Evolutionary conservation across 2,888 invertebrate genomes (phyloP), one percentile per base, ranked within the genome.

Genomic region (Panorpa germanica): DNA sequence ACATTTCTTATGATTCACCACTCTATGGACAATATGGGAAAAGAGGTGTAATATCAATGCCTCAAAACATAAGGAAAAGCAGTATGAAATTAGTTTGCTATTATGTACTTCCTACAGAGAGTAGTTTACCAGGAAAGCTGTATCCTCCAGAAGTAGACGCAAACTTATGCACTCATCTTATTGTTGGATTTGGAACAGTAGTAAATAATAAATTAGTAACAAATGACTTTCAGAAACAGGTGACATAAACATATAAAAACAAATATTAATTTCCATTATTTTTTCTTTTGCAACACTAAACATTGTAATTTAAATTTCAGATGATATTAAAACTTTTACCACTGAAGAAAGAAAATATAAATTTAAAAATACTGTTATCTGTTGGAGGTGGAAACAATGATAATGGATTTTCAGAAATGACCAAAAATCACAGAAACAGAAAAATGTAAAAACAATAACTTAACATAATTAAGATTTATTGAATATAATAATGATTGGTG

Each of bases 131-230:
- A 32, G 42, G 43, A 31, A 47, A 49, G 35, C 52, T 75, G 31
- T 46, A 52, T 42, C 67, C 74, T 5, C 45, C 52, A 19, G 53
- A 61, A 40, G 62, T 85, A 17, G 69, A 78, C 45, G 66, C 80
- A 14, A 50, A 63, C 41, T 56, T 86, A 33, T 88, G 86, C 48
- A 81, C 83, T 2, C 86, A 86, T 52, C 66, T 86, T 35, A 80
- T 80, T 48, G 55, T 82, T 33, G 85, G 75, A 24, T 76, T 80
- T 56, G 75, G 73, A 13, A 48, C 50, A 34, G 58, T 86, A 22
- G 45, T 48, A 4, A 66, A 80, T 42, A 65, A 65, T 38, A 54
- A 62, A 6, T 52, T 85, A 17, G 40, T 52, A 30, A 52, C 80
- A 15, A 58, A 59, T 8, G 45, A 57, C 4, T 38, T 47, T 1